phyloP scores from a whole-genome alignment of 2,797 vertebrate species.

The Xiphorhynchus erythropygius region DNA sequence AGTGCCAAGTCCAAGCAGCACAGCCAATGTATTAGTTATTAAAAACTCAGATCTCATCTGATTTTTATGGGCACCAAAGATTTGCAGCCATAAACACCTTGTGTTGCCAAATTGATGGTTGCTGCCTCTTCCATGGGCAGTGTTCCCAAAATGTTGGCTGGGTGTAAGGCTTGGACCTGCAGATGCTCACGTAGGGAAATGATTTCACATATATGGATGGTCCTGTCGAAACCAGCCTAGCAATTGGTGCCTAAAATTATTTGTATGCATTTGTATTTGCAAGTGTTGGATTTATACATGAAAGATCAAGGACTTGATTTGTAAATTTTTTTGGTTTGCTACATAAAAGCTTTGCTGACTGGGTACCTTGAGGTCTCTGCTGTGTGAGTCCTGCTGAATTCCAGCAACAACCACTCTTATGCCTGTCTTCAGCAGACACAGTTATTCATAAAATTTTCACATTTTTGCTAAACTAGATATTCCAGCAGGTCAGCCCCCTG shows the following conservation, averaged over 20 bases:
- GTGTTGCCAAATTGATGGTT: background rate
- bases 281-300: background rate
- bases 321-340: background rate
- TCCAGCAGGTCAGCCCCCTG: background rate
- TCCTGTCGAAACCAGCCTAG: background rate
- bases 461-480: background rate
- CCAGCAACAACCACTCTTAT: background rate
- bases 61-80: background rate
- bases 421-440: background rate
- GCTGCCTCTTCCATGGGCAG: background rate
- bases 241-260: background rate
- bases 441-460: background rate
- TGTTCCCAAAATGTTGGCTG: background rate
- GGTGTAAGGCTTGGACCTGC: background rate
- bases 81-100: background rate
- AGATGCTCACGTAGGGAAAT: background rate
- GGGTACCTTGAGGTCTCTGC: background rate
- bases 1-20: background rate
- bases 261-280: slow-evolving; percentile 12
- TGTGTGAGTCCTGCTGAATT: background rate
- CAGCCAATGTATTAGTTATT: background rate
- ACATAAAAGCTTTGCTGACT: background rate
- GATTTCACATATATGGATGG: background rate
- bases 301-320: slow-evolving; percentile 21
- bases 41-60: background rate